A percentile compares a stretch with the other conserved stretches of the same genome.
Conservation (phyloP, 2,797 vertebrate genomes). For the Acipenser transmontanus region DNA sequence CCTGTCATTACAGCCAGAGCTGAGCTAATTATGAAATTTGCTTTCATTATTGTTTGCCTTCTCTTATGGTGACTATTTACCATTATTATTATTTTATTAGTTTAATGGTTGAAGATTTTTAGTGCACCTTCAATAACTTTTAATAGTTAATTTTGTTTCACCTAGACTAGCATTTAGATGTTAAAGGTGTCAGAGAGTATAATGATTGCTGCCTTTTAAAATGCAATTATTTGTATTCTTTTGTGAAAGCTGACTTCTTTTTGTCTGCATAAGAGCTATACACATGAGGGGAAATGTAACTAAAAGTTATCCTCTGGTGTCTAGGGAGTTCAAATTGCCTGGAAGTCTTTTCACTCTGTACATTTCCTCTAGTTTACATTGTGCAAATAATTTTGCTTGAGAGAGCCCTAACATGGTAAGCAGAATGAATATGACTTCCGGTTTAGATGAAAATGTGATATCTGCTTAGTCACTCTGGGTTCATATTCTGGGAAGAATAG, state of each 20-base stretch:
- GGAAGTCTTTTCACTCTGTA: conserved; percentile 23
- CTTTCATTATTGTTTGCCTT: conserved; percentile 81
- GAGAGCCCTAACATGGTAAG: conserved; percentile 54
- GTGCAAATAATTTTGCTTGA: conserved; percentile 61
- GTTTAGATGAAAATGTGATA: conserved; percentile 69
- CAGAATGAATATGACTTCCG: conserved; percentile 67
- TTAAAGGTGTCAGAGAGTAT: too few species aligned
- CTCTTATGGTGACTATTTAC: conserved; percentile 41
- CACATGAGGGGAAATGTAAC: neutral
- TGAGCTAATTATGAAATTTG: conserved; percentile 86
- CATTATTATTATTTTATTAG: too few species aligned
- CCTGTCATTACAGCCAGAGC: conserved; percentile 85
- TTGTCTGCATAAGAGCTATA: neutral
- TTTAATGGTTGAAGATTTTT: too few species aligned
- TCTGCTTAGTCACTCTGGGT: conserved; percentile 57
- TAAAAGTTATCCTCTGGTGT: conserved; percentile 24
- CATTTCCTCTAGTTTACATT: conserved; percentile 59
- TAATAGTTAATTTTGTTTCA: too few species aligned
- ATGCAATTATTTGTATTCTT: too few species aligned
- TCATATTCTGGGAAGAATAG: conserved; percentile 58
- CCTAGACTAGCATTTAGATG: too few species aligned
- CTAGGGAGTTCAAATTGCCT: conserved; percentile 22
- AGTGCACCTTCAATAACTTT: too few species aligned
- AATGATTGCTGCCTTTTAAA: too few species aligned
- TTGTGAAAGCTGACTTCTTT: too few species aligned